Evolutionary conservation across 2,888 invertebrate species (phyloP).

Genomic region (Nymphalis c-album): DNA sequence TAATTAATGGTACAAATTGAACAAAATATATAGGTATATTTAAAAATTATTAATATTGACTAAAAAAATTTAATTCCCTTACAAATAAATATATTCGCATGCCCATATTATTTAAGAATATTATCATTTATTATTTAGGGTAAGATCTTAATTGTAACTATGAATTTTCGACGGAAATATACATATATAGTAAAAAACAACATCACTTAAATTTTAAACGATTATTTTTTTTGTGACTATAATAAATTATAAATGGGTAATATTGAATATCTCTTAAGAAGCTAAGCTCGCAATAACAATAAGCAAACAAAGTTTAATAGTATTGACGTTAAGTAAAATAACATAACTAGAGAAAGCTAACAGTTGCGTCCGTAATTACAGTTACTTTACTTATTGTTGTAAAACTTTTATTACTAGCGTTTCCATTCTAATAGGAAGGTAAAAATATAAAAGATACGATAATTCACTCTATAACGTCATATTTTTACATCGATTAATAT

Average conservation of each 20-base stretch:
- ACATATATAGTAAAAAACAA: too few relatives aligned
- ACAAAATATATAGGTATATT: too few relatives aligned
- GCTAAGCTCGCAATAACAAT: conserved; percentile 15
- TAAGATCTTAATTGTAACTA: too few relatives aligned
- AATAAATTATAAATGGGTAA: background rate
- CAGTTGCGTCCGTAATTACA: conserved; percentile 29
- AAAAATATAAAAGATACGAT: conserved; percentile 17
- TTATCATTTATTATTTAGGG: too few relatives aligned
- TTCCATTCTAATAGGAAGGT: conserved; percentile 30
- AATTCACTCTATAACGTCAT: background rate
- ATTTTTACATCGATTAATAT: background rate
- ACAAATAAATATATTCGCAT: too few relatives aligned
- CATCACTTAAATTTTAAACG: too few relatives aligned
- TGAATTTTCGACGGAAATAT: too few relatives aligned
- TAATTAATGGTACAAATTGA: too few relatives aligned
- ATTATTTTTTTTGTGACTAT: too few relatives aligned
- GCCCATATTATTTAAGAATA: too few relatives aligned
- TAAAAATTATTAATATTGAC: too few relatives aligned
- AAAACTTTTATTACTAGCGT: conserved; percentile 33
- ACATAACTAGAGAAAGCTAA: conserved; percentile 37
- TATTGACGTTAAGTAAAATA: conserved; percentile 34
- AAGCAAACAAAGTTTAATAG: conserved; percentile 28
- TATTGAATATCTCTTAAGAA: background rate
- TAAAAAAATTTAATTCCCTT: too few relatives aligned
- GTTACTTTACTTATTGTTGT: conserved; percentile 35